Conservation (phyloP, 2,888 invertebrate genomes). For the Stenotaenia linearis region DNA sequence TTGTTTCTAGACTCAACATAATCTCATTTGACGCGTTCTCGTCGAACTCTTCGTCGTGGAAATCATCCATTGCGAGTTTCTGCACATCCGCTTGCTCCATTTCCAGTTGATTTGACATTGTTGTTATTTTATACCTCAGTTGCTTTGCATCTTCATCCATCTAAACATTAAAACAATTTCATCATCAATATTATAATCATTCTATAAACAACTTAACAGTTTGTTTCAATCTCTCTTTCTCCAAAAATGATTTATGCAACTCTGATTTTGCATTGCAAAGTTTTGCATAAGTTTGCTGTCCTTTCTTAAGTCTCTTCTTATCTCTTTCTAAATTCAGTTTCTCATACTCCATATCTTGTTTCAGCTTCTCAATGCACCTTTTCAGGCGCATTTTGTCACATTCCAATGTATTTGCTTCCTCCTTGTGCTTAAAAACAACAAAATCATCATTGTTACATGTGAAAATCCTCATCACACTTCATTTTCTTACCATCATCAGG, state of each 20-base stretch:
- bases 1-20: neutral
- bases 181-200: no score
- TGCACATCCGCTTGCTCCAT: neutral
- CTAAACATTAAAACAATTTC: neutral
- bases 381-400: neutral
- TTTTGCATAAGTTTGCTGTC: neutral
- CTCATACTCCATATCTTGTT: neutral
- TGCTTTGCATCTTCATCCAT: neutral
- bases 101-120: neutral
- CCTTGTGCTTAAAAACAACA: neutral
- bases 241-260: neutral
- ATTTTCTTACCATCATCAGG: neutral
- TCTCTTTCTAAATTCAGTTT: neutral
- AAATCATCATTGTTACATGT: no score
- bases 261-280: neutral
- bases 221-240: constrained; percentile 2
- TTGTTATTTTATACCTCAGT: neutral
- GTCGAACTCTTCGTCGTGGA: neutral
- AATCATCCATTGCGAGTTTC: neutral
- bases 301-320: neutral
- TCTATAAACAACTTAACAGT: neutral
- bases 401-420: neutral
- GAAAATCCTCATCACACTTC: no score
- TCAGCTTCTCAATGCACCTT: neutral
- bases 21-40: neutral